Percentiles rank a stretch among this genome's conserved stretches.
Conservation (phyloP, 2,113 vertebrate genomes). For the Chitala chitala region DNA sequence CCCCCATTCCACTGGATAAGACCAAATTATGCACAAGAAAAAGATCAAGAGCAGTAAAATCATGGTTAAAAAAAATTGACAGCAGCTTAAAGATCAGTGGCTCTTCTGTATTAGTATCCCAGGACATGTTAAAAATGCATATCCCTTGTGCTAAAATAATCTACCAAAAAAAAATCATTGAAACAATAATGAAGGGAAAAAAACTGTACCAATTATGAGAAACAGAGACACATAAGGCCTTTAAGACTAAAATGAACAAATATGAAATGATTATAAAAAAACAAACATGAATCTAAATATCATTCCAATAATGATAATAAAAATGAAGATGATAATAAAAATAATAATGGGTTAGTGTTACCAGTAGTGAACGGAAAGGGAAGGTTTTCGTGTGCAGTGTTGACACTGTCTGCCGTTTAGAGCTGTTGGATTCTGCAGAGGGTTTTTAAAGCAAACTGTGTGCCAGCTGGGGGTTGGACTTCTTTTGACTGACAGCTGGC, state of each 20-base stretch:
- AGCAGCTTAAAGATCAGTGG: constrained; percentile 57
- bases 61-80: constrained; percentile 47
- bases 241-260: constrained; percentile 61
- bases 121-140: constrained; percentile 54
- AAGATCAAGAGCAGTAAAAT: constrained; percentile 42
- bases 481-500: constrained; percentile 45
- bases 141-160: constrained; percentile 44
- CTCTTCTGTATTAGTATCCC: constrained; percentile 48
- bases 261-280: constrained; percentile 54
- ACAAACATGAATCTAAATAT: constrained; percentile 45
- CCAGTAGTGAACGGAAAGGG: constrained; percentile 48
- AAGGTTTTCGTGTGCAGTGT: constrained; percentile 45
- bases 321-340: constrained; percentile 43
- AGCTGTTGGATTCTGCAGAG: constrained; percentile 45
- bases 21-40: constrained; percentile 18
- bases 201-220: constrained; percentile 47
- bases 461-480: constrained; percentile 39
- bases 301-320: constrained; percentile 45
- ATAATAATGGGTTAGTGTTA: constrained; percentile 48
- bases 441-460: constrained; percentile 41
- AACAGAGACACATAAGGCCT: constrained; percentile 39
- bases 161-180: constrained; percentile 17
- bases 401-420: constrained; percentile 36
- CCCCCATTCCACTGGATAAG: constrained; percentile 33
- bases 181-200: constrained; percentile 30